Percentiles rank a stretch among this genome's conserved stretches.
These are phyloP conservation scores for Hemitrygon akajei DNA, from an alignment of 2,797 vertebrate genomes.

Conservation along the genomic window DNA sequence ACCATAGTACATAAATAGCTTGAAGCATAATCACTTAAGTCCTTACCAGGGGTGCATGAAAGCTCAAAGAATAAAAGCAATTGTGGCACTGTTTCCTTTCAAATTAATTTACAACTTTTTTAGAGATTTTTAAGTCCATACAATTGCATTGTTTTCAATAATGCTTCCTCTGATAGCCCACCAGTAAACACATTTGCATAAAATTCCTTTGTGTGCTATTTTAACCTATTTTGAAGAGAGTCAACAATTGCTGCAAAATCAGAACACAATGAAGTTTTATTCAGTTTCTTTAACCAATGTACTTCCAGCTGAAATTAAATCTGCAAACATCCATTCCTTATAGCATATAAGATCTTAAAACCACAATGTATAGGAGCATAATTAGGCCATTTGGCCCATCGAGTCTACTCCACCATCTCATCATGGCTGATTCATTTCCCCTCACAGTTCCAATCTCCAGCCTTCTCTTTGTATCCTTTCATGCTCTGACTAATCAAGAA, in stretches of 20 bases:
- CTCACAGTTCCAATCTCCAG: too few species aligned
- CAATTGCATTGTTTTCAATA: background rate
- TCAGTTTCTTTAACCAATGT: background rate
- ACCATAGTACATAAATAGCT: conserved; percentile 8
- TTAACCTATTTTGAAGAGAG: background rate
- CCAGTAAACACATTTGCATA: background rate
- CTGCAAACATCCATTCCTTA: background rate
- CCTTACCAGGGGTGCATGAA: background rate
- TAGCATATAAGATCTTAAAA: background rate
- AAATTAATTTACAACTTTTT: background rate
- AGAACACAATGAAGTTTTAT: background rate
- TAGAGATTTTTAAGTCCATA: background rate
- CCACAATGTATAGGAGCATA: too few species aligned
- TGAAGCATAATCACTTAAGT: background rate
- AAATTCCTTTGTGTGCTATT: conserved; percentile 20
- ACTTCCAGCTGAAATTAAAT: background rate
- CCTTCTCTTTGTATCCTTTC: too few species aligned
- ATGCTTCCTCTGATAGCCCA: background rate
- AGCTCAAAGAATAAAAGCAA: background rate
- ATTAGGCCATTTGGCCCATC: too few species aligned
- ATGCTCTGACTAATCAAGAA: too few species aligned
- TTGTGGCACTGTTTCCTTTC: conserved; percentile 1
- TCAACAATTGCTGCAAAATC: background rate
- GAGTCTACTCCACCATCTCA: too few species aligned
- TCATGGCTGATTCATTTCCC: too few species aligned